Evolutionary conservation across 2,113 vertebrate species (phyloP), one percentile per base, ranked within the genome.

Genomic region (Microcebus griseorufus): DNA sequence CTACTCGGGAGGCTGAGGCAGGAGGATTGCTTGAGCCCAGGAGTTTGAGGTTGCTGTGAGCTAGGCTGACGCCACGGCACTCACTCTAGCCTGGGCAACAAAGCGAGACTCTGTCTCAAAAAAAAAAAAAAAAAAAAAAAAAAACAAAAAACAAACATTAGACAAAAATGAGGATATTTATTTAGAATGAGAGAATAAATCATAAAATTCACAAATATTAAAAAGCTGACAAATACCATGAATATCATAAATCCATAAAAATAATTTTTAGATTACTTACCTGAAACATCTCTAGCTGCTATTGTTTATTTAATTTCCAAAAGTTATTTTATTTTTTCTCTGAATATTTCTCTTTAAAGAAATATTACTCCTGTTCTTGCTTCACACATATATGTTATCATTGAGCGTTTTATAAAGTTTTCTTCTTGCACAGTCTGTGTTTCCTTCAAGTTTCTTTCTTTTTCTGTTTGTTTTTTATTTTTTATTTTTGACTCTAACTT

Each of bases 281-380:
- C 55, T 34, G 23, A 88, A 87, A 78, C 32, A 55, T 32, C 11
- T 82, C 12, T 80, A 65, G 58, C 55, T 91, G 27, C 23, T 73
- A 64, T 93, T 88, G n/a, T 62, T 70, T 88, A 6, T 51, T 80
- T 95, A 73, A 62, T 85, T 93, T 81, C 58, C 55, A 75, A 58
- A 67, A 48, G 17, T 79, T 94, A 29, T 88, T 79, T 65, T 16
- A 79, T 72, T 58, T 86, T 73, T 69, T 85, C 51, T 64, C 16
- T 37, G 20, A 62, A 90, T 81, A 90, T 48, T 85, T 14, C 20
- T 82, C 81, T 70, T 87, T 82, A 78, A 82, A 72, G 12, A 17
- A 53, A 76, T 48, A 76, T 45, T 76, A 27, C 9, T 65, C 27
- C 29, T 83, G 13, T 39, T 90, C 17, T 76, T 90, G 75, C 9